phyloP scores from a whole-genome alignment of 2,113 vertebrate genomes.

The Eubucco bourcierii region DNA sequence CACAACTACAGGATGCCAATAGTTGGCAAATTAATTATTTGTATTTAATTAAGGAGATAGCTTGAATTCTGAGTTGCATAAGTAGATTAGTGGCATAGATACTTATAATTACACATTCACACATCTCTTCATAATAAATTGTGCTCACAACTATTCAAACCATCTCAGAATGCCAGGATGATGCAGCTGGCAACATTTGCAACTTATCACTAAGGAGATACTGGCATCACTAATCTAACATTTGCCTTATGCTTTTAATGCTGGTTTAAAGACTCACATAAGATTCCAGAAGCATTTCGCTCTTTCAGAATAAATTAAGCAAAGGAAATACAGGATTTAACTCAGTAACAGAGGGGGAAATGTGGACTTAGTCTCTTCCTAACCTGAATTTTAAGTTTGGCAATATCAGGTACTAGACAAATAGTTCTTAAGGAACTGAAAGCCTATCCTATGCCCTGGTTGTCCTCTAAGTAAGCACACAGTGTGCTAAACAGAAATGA shows the following conservation, averaged over 20 bases:
- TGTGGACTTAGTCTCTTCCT: background rate
- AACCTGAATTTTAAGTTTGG: background rate
- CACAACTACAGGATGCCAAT: slow-evolving; percentile 21
- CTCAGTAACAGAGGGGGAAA: background rate
- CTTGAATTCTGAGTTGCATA: background rate
- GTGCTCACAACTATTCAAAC: background rate
- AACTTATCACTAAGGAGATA: background rate
- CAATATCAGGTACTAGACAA: background rate
- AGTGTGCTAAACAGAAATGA: background rate
- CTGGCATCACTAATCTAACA: background rate
- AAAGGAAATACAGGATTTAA: background rate
- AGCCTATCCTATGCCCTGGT: background rate
- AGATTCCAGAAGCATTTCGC: background rate
- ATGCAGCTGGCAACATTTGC: background rate
- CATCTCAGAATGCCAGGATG: background rate
- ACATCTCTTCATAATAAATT: background rate
- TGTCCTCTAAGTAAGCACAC: background rate
- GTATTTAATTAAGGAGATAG: background rate
- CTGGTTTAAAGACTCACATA: background rate
- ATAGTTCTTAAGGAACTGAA: background rate
- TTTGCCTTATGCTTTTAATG: background rate
- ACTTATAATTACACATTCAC: background rate
- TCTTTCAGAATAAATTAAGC: background rate
- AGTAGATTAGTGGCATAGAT: background rate
- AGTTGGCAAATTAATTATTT: slow-evolving; percentile 19